Evolutionary conservation across 2,797 vertebrate genomes (phyloP).

Genomic region (Enteromius viviparus): DNA sequence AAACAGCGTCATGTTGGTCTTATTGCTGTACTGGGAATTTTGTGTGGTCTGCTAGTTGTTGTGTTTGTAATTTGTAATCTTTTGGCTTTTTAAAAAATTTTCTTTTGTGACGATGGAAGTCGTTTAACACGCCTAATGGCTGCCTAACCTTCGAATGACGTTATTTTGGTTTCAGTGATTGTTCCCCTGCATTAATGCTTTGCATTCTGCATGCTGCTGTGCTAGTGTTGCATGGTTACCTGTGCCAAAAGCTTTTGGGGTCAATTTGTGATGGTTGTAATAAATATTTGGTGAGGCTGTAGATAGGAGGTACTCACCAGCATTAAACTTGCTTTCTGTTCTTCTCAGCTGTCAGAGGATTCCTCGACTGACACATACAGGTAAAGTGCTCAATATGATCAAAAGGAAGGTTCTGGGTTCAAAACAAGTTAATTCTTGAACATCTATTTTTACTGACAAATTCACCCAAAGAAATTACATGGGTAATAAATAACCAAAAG

Average conservation of each 20-base stretch:
- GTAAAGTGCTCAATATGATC: slow-evolving; percentile 66
- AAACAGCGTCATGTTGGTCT: slow-evolving; percentile 21
- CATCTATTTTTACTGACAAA: background rate
- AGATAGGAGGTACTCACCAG: slow-evolving; percentile 35
- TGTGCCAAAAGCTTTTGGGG: slow-evolving; percentile 58
- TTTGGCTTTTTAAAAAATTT: background rate
- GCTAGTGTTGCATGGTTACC: slow-evolving; percentile 46
- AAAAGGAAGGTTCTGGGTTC: slow-evolving; percentile 34
- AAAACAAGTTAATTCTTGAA: background rate
- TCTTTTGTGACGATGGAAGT: background rate
- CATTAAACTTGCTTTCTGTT: slow-evolving; percentile 74
- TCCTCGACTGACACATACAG: slow-evolving; percentile 70
- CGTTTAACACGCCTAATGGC: background rate
- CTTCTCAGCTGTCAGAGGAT: slow-evolving; percentile 74
- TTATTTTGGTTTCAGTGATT: slow-evolving; percentile 23
- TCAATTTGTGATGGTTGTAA: slow-evolving; percentile 43
- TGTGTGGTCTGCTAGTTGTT: slow-evolving; percentile 30
- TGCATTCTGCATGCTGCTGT: slow-evolving; percentile 65
- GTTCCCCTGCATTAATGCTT: slow-evolving; percentile 45
- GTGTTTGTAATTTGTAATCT: slow-evolving; percentile 9
- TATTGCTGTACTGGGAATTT: slow-evolving; percentile 19
- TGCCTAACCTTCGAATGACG: slow-evolving; percentile 13
- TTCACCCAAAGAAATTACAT: background rate
- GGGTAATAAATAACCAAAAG: background rate
- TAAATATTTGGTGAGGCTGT: slow-evolving; percentile 14